Base-by-base conservation (phyloP, 30 jellyfish, hydroid and myxozoan genomes). In the Aurelia sp. region DNA sequence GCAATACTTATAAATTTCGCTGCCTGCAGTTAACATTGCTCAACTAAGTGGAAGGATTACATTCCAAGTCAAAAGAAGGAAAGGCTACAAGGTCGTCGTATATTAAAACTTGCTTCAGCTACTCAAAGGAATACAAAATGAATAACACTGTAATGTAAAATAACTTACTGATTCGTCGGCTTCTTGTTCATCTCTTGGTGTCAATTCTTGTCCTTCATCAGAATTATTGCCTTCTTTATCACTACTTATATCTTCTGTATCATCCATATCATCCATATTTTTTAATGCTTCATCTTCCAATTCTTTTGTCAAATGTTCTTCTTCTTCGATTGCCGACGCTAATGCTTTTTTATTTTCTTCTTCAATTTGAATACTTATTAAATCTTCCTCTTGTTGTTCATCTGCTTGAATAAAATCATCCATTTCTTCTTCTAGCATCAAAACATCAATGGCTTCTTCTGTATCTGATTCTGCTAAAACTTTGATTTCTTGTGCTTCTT, bases 271-370 rank as follows among this genome's bases (percentile, higher is more conserved):
- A 5, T 93, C 98, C 89, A 76, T 94, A 48, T 80, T 88, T 81
- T 93, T 93, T 66, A 93, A 68, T 31, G 97, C 98, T 55, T 93
- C 98, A 71, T 93, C 97, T 76, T 93, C 98, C 53, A 93, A 70
- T 63, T 93, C 98, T 78, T 93, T 93, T 13, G 96, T 87, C 18
- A 93, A 67, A 48, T 91, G 94, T 60, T 93, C 98, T 78, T 93
- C 98, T 78, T 93, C 98, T 31, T 91, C 97, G 50, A 93, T 93
- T 5, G 98, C 98, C 5, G 97, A 87, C 16, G 98, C 98, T 71
- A 93, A 67, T 19, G 98, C 98, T 84, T 88, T 87, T 60, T 93
- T 89, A 67, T 87, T 96, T 63, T 93, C 98, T 82, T 87, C 98
- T 31, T 93, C 91, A 21, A 93, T 81, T 67, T 93, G 97, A 20